Evolutionary conservation across 2,888 invertebrate genomes (phyloP).

Genomic region (Leucania comma): DNA sequence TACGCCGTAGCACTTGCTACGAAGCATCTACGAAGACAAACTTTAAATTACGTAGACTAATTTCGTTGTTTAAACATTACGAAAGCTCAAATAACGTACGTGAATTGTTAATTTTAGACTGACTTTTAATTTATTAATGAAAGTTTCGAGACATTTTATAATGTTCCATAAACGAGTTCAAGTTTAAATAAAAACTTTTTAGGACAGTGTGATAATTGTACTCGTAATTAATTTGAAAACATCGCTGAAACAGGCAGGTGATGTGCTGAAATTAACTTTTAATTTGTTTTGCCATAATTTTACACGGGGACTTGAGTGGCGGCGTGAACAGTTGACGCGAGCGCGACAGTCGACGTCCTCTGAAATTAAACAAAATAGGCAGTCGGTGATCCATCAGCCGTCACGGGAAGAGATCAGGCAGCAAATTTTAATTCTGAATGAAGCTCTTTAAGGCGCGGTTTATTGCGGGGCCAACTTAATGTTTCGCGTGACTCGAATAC

Average conservation of each 20-base stretch:
- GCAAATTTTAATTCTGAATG: constrained; percentile 90
- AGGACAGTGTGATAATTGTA: constrained; percentile 16
- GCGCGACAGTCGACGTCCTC: constrained; percentile 41
- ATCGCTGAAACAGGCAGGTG: constrained; percentile 32
- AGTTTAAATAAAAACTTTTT: constrained; percentile 35
- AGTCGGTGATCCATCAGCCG: constrained; percentile 87
- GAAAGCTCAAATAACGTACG: constrained; percentile 15
- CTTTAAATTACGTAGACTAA: constrained; percentile 31
- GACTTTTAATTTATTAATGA: constrained; percentile 25
- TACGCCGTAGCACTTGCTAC: constrained; percentile 65
- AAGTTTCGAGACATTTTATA: constrained; percentile 29
- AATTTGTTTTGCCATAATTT: constrained; percentile 62
- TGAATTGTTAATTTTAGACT: constrained; percentile 3
- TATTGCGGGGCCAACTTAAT: constrained; percentile 88
- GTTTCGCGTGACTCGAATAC: constrained; percentile 90
- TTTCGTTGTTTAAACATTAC: constrained; percentile 28
- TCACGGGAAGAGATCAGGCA: constrained; percentile 85
- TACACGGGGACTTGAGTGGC: constrained; percentile 49
- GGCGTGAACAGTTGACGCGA: constrained; percentile 60
- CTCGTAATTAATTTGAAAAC: constrained; percentile 52
- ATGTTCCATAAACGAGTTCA: constrained; percentile 22
- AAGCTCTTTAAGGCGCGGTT: constrained; percentile 87
- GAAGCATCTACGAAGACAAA: constrained; percentile 39
- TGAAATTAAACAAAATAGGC: constrained; percentile 75
- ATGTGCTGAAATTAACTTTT: constrained; percentile 60